phyloP scores from a whole-genome alignment of 2,113 vertebrate species.

The Ageneiosus marmoratus region DNA sequence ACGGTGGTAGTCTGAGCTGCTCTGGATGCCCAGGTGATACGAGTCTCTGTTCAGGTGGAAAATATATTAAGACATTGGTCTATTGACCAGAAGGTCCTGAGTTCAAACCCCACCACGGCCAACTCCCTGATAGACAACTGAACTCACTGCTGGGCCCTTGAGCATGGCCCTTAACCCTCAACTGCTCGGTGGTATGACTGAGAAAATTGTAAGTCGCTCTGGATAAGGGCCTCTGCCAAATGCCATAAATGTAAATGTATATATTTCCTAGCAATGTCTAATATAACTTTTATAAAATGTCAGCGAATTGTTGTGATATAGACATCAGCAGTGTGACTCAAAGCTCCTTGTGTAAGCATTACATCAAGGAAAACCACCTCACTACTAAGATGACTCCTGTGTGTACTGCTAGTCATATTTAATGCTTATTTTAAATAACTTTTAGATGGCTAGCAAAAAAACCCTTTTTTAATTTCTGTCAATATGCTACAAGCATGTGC shows the following conservation, averaged over 20 bases:
- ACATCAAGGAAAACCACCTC: too few relatives aligned
- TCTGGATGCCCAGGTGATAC: conserved; percentile 89
- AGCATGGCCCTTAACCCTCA: too few relatives aligned
- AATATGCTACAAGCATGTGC: background rate
- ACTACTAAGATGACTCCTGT: background rate
- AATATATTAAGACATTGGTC: background rate
- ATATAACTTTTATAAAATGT: background rate
- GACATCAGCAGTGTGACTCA: background rate
- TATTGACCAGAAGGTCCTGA: too few relatives aligned
- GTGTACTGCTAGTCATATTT: background rate
- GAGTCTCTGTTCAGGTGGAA: conserved; percentile 79
- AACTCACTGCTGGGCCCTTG: too few relatives aligned
- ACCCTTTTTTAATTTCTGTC: background rate
- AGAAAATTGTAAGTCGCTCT: too few relatives aligned
- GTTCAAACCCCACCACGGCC: too few relatives aligned
- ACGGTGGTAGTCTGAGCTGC: conserved; percentile 89
- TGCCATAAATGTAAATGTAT: background rate
- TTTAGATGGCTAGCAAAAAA: background rate
- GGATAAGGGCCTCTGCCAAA: too few relatives aligned
- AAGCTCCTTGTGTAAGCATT: background rate
- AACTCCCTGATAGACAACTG: too few relatives aligned
- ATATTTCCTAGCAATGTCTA: background rate
- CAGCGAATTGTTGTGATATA: too few relatives aligned
- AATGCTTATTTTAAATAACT: background rate
- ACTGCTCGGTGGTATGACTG: too few relatives aligned